phyloP scores from a whole-genome alignment of 1,140 invertebrate genomes.

The Agrilus planipennis region DNA sequence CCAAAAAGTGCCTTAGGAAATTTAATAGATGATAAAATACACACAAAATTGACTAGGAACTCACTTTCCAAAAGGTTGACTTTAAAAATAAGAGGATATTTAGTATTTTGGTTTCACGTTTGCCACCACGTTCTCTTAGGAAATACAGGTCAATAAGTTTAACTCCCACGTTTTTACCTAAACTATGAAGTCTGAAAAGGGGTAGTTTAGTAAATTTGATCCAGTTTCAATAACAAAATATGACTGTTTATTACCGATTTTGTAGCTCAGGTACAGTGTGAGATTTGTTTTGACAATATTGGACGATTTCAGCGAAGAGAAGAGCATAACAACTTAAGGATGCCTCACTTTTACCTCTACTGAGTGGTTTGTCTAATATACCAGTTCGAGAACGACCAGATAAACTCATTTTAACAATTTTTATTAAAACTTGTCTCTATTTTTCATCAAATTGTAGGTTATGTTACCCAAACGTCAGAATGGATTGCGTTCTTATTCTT shows the following conservation, averaged over 20 bases:
- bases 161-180: conserved; percentile 90
- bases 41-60: conserved; percentile 4
- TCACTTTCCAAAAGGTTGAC: conserved; percentile 91
- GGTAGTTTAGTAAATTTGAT: conserved; percentile 2
- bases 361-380: conserved; percentile 84
- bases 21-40: conserved; percentile 2
- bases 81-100: conserved; percentile 95
- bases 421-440: too few species aligned
- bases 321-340: conserved; percentile 89
- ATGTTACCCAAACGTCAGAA: too few species aligned
- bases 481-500: too few species aligned
- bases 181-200: conserved; percentile 68
- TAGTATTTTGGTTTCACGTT: conserved; percentile 89
- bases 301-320: conserved; percentile 94
- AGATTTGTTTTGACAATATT: conserved; percentile 94
- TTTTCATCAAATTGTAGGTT: too few species aligned
- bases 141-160: conserved; percentile 89
- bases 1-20: conserved; percentile 77
- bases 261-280: conserved; percentile 92
- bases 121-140: conserved; percentile 83
- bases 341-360: conserved; percentile 84
- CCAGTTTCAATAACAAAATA: conserved; percentile 1
- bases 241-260: conserved; percentile 55
- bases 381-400: conserved; percentile 52
- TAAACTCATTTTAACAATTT: conserved; percentile 33